These are phyloP conservation scores for Tetragonula clypearis DNA, from an alignment of 1,140 invertebrate genomes.

Conservation along the genomic window DNA sequence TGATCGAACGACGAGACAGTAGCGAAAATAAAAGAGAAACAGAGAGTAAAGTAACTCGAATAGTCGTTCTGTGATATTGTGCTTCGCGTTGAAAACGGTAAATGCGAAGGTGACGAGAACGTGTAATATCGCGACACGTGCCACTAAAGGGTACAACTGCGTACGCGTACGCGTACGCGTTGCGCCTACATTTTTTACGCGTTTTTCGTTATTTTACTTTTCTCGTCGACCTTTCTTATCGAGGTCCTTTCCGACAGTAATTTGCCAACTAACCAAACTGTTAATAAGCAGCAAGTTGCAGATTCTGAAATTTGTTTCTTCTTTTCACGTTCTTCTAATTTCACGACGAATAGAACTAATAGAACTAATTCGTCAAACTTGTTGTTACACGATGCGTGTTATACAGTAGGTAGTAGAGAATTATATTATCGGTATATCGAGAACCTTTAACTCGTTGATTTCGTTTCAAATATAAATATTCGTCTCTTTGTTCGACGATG, in stretches of 20 bases:
- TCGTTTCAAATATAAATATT: no score
- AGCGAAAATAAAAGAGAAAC: slow-evolving; percentile 28
- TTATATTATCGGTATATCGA: no score
- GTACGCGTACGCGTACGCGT: neutral
- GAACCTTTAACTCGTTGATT: no score
- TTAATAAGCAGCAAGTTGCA: no score
- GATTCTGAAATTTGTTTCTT: no score
- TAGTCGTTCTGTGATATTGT: slow-evolving; percentile 42
- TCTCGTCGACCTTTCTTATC: neutral
- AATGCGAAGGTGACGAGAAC: neutral
- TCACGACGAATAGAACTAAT: no score
- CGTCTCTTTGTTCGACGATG: no score
- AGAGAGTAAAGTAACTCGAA: slow-evolving; percentile 58
- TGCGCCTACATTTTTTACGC: neutral
- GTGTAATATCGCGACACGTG: neutral
- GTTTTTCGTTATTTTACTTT: neutral
- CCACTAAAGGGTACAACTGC: neutral
- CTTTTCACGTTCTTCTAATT: no score
- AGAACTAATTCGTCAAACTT: no score
- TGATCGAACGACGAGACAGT: slow-evolving; percentile 49
- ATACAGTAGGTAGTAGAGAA: no score
- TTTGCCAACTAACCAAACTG: neutral
- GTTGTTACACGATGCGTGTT: no score
- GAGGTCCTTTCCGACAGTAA: neutral
- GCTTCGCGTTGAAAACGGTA: neutral